phyloP scores from a whole-genome alignment of 2,888 invertebrate species.

The Abscondita cerata region DNA sequence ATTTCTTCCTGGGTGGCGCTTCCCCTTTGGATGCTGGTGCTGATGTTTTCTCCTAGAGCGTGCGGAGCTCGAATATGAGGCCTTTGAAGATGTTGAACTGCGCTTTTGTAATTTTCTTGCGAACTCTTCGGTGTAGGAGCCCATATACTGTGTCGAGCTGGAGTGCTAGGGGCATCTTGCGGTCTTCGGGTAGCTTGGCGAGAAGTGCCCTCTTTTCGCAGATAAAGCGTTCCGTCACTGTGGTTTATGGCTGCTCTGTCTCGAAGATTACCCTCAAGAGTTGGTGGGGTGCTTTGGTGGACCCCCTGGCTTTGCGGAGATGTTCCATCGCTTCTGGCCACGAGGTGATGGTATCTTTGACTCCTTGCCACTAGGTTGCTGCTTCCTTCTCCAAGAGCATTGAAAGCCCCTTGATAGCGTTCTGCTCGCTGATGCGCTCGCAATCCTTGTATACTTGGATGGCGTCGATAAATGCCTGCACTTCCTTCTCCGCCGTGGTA shows the following conservation, averaged over 20 bases:
- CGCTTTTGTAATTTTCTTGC: too few relatives aligned
- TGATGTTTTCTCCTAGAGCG: too few relatives aligned
- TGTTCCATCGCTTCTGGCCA: neutral
- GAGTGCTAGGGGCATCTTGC: neutral
- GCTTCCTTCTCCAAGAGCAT: neutral
- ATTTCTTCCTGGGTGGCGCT: too few relatives aligned
- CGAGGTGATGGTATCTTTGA: too few relatives aligned
- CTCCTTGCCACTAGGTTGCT: too few relatives aligned
- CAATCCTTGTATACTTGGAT: too few relatives aligned
- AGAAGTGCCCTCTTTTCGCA: neutral
- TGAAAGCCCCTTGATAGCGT: too few relatives aligned
- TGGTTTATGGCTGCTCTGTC: neutral
- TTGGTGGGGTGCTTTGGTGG: neutral
- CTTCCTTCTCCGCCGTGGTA: neutral
- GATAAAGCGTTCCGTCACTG: neutral
- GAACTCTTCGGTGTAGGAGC: neutral
- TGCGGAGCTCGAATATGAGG: too few relatives aligned
- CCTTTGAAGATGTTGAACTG: too few relatives aligned
- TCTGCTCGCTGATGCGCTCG: too few relatives aligned
- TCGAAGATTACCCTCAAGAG: neutral
- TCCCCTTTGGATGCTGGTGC: too few relatives aligned
- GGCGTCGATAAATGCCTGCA: neutral
- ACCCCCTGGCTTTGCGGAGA: neutral
- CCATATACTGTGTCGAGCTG: neutral
- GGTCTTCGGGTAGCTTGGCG: neutral